phyloP scores from a whole-genome alignment of 2,888 invertebrate genomes.

The Kryphioiulus occultus region DNA sequence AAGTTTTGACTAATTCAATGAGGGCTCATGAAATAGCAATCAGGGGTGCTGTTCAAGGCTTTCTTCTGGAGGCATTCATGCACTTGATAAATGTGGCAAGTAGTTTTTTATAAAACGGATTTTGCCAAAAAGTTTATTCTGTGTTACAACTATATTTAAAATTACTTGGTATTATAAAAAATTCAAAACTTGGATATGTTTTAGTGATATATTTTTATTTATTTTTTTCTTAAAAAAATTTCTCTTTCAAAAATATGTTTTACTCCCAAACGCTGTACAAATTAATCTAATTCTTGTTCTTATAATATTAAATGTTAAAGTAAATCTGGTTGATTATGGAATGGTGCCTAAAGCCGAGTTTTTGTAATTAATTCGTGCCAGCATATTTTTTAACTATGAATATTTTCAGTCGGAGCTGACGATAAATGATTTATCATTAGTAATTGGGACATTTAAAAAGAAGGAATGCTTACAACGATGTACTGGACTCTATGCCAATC shows the following conservation, averaged over 20 bases:
- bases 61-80: slow-evolving; percentile 42
- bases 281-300: not conserved
- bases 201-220: not conserved
- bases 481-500: slow-evolving; percentile 4
- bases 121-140: not conserved
- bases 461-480: slow-evolving; percentile 49
- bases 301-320: not conserved
- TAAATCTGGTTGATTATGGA: not conserved
- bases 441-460: slow-evolving; percentile 39
- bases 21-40: slow-evolving; percentile 45
- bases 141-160: not conserved
- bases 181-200: not conserved
- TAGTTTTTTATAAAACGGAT: not conserved
- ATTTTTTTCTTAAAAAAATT: not conserved
- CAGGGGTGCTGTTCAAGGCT: slow-evolving; percentile 45
- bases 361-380: not conserved
- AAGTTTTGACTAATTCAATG: slow-evolving; percentile 13
- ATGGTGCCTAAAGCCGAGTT: not conserved
- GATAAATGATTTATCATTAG: slow-evolving; percentile 39
- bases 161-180: not conserved
- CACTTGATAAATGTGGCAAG: slow-evolving; percentile 21
- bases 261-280: no score
- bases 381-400: not conserved
- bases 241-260: not conserved
- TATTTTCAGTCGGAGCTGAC: slow-evolving; percentile 41